These are phyloP conservation scores for Lasioglossum vierecki DNA, from an alignment of 2,888 invertebrate species.

Conservation along the genomic window DNA sequence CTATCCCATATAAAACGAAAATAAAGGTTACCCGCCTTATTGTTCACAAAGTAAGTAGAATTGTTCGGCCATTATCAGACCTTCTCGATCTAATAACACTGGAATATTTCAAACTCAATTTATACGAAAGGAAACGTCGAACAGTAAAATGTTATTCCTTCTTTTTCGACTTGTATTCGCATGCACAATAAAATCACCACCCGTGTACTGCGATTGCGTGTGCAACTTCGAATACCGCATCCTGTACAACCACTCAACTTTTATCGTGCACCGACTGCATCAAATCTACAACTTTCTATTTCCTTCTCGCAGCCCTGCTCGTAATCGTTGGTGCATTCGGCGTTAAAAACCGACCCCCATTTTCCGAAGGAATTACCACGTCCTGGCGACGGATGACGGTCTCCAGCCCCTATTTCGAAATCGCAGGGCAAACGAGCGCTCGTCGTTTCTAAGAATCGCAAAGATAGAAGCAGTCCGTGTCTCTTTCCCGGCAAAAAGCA, in stretches of 20 bases:
- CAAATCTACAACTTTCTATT: neutral
- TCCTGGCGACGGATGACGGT: neutral
- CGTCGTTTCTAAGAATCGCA: constrained; percentile 57
- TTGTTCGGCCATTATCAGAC: no score
- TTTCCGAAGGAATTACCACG: constrained; percentile 10
- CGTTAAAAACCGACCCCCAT: constrained; percentile 6
- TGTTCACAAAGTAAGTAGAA: neutral
- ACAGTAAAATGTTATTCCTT: neutral
- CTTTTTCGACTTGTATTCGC: no score
- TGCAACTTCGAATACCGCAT: neutral
- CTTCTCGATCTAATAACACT: no score
- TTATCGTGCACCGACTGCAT: neutral
- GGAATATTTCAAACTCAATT: no score
- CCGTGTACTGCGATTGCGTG: neutral
- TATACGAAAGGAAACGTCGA: neutral
- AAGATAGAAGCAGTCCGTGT: constrained; percentile 36
- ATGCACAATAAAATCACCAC: neutral
- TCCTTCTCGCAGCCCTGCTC: neutral
- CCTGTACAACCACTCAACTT: neutral
- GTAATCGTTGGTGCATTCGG: constrained; percentile 16
- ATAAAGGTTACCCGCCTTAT: neutral
- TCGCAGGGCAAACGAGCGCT: constrained; percentile 48
- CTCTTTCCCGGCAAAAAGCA: constrained; percentile 58
- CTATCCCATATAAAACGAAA: neutral
- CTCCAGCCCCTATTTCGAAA: constrained; percentile 48